phyloP scores from a whole-genome alignment of 2,888 invertebrate species.

The Crocallis elinguaria region DNA sequence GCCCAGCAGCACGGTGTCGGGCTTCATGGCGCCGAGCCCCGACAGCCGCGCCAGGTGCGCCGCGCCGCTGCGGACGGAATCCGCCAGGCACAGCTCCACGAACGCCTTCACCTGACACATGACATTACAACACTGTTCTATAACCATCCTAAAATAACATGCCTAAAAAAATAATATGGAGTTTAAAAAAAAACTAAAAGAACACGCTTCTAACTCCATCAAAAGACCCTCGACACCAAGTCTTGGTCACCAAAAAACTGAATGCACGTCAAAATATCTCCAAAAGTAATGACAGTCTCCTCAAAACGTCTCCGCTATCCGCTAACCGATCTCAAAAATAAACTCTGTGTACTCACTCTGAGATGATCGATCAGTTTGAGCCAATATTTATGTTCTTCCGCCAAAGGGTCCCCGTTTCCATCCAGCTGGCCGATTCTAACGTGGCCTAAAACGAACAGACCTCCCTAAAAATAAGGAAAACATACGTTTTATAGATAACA shows the following conservation, averaged over 20 bases:
- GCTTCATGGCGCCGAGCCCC: conserved; percentile 99
- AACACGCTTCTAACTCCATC: too few relatives aligned
- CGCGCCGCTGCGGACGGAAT: conserved; percentile 94
- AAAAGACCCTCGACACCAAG: too few relatives aligned
- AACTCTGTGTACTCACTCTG: conserved; percentile 89
- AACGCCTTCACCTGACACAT: conserved; percentile 92
- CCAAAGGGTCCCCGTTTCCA: conserved; percentile 70
- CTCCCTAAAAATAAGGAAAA: conserved; percentile 59
- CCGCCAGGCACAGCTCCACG: conserved; percentile 95
- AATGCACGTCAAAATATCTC: too few relatives aligned
- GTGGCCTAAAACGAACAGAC: conserved; percentile 77
- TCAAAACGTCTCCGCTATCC: too few relatives aligned
- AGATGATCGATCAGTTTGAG: conserved; percentile 97
- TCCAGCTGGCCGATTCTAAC: conserved; percentile 71
- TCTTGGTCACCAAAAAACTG: too few relatives aligned
- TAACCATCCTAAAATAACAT: too few relatives aligned
- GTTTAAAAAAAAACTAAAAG: too few relatives aligned
- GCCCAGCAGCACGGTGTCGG: conserved; percentile 98
- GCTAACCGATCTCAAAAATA: too few relatives aligned
- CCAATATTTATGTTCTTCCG: conserved; percentile 93
- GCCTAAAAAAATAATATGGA: too few relatives aligned
- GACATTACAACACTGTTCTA: too few relatives aligned
- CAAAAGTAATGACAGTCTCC: too few relatives aligned
- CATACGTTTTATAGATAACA: background rate
- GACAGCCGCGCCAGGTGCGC: conserved; percentile 95